Evolutionary conservation across 1,140 invertebrate genomes (phyloP), one percentile per base, ranked within the genome.

Genomic region (Mactra quadrangularis): DNA sequence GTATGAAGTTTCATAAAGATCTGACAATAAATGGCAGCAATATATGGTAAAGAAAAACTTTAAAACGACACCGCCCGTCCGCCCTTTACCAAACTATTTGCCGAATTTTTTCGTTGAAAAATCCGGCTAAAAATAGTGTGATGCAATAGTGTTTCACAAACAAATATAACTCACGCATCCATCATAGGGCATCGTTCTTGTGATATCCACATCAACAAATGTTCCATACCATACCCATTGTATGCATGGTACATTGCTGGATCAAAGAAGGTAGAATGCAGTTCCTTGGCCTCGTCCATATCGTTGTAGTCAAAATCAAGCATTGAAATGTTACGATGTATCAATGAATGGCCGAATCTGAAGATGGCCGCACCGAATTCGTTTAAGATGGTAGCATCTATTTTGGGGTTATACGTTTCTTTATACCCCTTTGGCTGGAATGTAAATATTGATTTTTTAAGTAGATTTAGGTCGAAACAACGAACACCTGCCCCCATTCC

Each of bases 341-440:
- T 98, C 27, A 99, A 93, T 1, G 97, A 96, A 92, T 99, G 99
- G 0, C 98, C 99, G 92, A 99, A 99, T 70, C 98, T 94, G 11
- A 99, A 93, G 9, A 98, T 98, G 31, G 97, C 98, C 0, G 98
- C 99, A 0, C 98, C 97, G 93, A 99, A 99, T 29, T 97, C 97
- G 90, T 99, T 99, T 0, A 97, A 95, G 86, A 99, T 96, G 11
- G 95, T 95, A 1, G 98, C 96, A 92, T 99, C 96, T 0, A 97
- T 68, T 41, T 95, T 93, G 0, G 96, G 94, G 85, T 98, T 93
- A 90, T 99, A 99, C 0, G 74, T 76, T 19, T 76, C 74, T 50
- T 60, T 62, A 50, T 76, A 76, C 22, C 74, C 57, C n/a, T 4
- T 2, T 19, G 0, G 38, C 74, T 76, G 57, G 3, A 55, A 52